Evolutionary conservation across 1,140 invertebrate species (phyloP).

Genomic region (Drosophila tsacasi): DNA sequence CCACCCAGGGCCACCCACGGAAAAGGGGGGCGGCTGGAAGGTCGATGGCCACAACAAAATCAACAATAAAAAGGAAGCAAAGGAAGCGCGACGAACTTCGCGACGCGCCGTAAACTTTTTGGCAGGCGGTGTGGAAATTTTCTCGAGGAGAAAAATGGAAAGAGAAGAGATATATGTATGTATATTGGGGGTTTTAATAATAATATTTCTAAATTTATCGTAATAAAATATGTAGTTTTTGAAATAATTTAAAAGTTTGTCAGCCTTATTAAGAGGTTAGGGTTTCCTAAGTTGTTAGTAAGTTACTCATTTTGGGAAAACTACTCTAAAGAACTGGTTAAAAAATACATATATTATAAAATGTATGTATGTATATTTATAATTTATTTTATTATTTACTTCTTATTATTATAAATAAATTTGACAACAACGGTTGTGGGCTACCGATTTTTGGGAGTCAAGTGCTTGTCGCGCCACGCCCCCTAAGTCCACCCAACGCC

Average conservation of each 20-base stretch:
- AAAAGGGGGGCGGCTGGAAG: slow-evolving; percentile 20
- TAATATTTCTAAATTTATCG: background rate
- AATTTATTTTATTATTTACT: background rate
- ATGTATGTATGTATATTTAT: background rate
- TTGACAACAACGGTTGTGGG: slow-evolving; percentile 46
- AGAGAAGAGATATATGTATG: background rate
- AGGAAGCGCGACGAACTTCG: slow-evolving; percentile 61
- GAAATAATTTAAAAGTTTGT: background rate
- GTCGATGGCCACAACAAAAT: slow-evolving; percentile 60
- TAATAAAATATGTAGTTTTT: background rate
- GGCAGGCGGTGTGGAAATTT: slow-evolving; percentile 46
- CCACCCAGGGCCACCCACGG: slow-evolving; percentile 25
- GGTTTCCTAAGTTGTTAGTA: background rate
- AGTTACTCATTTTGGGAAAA: too few species aligned
- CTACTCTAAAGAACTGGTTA: too few species aligned
- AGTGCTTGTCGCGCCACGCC: slow-evolving; percentile 44
- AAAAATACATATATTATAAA: too few species aligned
- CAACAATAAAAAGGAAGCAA: slow-evolving; percentile 45
- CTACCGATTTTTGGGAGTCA: slow-evolving; percentile 32
- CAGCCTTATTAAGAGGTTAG: background rate
- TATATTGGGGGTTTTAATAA: background rate
- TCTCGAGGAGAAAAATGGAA: background rate
- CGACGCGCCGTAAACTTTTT: slow-evolving; percentile 76
- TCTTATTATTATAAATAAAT: background rate
- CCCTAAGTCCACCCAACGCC: slow-evolving; percentile 15